These are phyloP conservation scores for Caradrina clavipalpis DNA, from an alignment of 2,888 invertebrate species.

Conservation along the genomic window DNA sequence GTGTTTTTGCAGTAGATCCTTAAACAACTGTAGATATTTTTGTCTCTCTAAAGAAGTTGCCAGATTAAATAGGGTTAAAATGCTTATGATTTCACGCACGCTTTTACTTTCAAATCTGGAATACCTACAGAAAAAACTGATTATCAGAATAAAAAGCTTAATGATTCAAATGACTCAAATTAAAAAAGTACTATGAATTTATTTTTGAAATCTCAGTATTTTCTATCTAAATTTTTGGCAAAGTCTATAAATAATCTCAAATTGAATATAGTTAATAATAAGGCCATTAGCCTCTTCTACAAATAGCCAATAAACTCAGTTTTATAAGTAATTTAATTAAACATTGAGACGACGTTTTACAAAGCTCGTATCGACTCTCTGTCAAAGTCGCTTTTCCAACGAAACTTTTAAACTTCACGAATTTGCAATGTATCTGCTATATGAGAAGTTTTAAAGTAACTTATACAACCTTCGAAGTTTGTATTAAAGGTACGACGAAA, in stretches of 20 bases:
- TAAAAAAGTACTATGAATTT: background rate
- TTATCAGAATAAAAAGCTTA: too few relatives aligned
- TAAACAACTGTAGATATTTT: too few relatives aligned
- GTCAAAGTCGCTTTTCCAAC: constrained; percentile 38
- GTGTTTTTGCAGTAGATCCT: too few relatives aligned
- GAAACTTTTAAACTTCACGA: constrained; percentile 56
- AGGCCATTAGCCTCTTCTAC: constrained; percentile 8
- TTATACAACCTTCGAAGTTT: constrained; percentile 65
- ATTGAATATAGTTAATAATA: constrained; percentile 10
- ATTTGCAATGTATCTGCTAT: constrained; percentile 66
- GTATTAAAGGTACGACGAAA: constrained; percentile 63
- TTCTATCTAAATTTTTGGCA: background rate
- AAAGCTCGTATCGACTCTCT: constrained; percentile 51
- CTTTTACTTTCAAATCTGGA: too few relatives aligned
- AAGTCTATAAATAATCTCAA: constrained; percentile 16
- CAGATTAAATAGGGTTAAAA: too few relatives aligned
- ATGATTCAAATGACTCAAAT: too few relatives aligned
- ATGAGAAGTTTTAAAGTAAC: constrained; percentile 65
- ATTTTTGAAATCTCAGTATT: background rate
- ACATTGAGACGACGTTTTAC: constrained; percentile 30
- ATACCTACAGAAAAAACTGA: too few relatives aligned
- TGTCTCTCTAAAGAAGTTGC: too few relatives aligned
- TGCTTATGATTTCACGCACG: too few relatives aligned
- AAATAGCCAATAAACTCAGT: constrained; percentile 26
- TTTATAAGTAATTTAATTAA: constrained; percentile 56